Evolutionary conservation across 2,113 vertebrate genomes (phyloP).

Genomic region (Raja brachyura): DNA sequence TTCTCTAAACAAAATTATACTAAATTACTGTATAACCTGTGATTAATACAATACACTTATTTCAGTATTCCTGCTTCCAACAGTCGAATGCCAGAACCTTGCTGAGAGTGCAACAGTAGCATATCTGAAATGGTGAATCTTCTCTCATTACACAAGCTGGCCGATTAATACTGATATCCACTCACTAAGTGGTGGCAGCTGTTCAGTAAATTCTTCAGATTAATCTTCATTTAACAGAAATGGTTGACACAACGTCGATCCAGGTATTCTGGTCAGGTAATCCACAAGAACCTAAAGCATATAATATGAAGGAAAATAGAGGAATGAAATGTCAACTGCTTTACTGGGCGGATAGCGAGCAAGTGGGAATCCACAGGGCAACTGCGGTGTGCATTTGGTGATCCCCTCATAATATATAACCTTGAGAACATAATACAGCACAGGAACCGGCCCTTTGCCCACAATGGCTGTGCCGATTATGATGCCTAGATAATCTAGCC

Average conservation of each 20-base stretch:
- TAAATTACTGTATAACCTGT: background rate
- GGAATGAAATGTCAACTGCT: background rate
- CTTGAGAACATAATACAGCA: background rate
- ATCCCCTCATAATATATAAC: too few species aligned
- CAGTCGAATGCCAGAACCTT: background rate
- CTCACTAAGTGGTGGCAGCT: background rate
- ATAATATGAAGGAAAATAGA: background rate
- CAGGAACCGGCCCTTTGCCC: too few species aligned
- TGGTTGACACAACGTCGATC: background rate
- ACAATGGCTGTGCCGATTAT: too few species aligned
- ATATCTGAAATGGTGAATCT: background rate
- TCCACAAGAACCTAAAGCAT: background rate
- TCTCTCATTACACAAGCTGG: background rate
- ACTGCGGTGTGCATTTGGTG: background rate
- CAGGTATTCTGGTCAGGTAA: background rate
- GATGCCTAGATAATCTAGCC: too few species aligned
- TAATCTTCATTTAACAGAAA: conserved; percentile 4
- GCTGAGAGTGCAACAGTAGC: background rate
- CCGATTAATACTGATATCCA: background rate
- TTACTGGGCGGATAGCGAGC: background rate
- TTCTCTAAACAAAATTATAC: too few species aligned
- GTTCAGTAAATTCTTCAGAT: background rate
- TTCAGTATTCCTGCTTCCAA: background rate
- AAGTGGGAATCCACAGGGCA: too few species aligned
- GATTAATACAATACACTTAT: background rate